Conservation (phyloP, 2,888 invertebrate genomes). For the Caradrina clavipalpis region DNA sequence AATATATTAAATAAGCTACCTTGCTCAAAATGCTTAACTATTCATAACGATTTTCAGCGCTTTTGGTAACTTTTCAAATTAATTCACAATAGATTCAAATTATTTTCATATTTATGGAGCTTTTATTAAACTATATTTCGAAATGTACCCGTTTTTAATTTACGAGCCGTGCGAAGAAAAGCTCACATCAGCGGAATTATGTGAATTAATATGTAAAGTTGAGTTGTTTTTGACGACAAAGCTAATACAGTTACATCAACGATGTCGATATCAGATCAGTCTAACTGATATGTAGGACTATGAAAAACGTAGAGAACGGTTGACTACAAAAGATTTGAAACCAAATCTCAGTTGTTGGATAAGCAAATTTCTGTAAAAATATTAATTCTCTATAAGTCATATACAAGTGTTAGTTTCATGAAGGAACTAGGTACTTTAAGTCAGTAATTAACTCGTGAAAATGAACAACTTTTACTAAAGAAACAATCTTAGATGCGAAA, state of each 20-base stretch:
- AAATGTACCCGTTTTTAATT: conserved; percentile 13
- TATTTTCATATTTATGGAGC: not conserved
- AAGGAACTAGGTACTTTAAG: too few species aligned
- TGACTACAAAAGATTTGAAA: too few species aligned
- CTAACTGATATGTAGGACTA: conserved; percentile 40
- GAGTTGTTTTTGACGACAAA: not conserved
- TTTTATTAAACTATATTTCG: conserved; percentile 10
- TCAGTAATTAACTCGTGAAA: too few species aligned
- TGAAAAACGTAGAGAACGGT: conserved; percentile 24
- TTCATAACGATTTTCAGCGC: conserved; percentile 7
- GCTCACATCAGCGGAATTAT: not conserved
- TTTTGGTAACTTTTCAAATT: conserved; percentile 10
- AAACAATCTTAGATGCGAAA: too few species aligned
- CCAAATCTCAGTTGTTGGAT: too few species aligned
- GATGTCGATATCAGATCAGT: conserved; percentile 38
- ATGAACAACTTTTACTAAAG: too few species aligned
- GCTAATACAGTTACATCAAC: conserved; percentile 19
- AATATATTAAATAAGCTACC: conserved; percentile 30
- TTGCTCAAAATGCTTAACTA: conserved; percentile 27
- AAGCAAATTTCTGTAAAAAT: not conserved
- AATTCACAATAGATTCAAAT: conserved; percentile 19
- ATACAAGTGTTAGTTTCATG: too few species aligned
- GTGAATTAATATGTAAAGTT: conserved; percentile 37
- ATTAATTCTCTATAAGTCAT: not conserved
- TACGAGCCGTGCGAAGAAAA: conserved; percentile 1